Evolutionary conservation across 2,888 invertebrate genomes (phyloP), one percentile per base, ranked within the genome.

Genomic region (Pediacus dermestoides): DNA sequence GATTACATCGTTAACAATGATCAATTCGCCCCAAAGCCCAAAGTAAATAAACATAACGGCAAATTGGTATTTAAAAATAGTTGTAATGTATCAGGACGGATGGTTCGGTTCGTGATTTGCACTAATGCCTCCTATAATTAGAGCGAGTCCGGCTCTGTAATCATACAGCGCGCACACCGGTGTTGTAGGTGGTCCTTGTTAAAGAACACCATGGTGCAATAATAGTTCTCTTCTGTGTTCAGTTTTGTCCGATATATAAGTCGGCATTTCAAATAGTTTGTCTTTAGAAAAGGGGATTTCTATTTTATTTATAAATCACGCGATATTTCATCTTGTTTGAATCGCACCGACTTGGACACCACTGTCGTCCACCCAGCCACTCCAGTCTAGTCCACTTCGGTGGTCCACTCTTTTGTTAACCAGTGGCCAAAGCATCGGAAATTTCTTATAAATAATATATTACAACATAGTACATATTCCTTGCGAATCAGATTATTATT

Each of bases 151-250:
- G 42, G 48, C 39, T 41, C 53, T 53, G 39, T 53, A 52, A 53
- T 55, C 52, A 44, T 41, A 41, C 40, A 40, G 47, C 48, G 48
- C 46, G 38, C 41, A 34, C 23, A n/a, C 10, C n/a, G 10, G 34
- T 44, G 42, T 50, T 42, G 49, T 50, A 52, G 54, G 54, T 54
- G 54, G 54, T 54, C 54, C 42, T 51, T 42, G 49, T 53, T 53
- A 48, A 45, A 41, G 28, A 14, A 37, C 40, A 34, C 37, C 37
- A 40, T 30, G 6, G 28, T 28, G 28, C 28, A 28, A 28, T 28
- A 28, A 14, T 4, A 28, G 28, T 28, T 10, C 28, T 28, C 25
- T 4, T 28, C 13, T 7, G 7, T 13, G 8, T 9, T 28, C 7
- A 14, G 13, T 28, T 28, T 28, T 28, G 28, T 28, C 13, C 7